Percentiles rank a stretch among this genome's conserved stretches.
These are phyloP conservation scores for Oenanthe melanoleuca DNA, from an alignment of 2,113 vertebrate genomes.

Conservation along the genomic window DNA sequence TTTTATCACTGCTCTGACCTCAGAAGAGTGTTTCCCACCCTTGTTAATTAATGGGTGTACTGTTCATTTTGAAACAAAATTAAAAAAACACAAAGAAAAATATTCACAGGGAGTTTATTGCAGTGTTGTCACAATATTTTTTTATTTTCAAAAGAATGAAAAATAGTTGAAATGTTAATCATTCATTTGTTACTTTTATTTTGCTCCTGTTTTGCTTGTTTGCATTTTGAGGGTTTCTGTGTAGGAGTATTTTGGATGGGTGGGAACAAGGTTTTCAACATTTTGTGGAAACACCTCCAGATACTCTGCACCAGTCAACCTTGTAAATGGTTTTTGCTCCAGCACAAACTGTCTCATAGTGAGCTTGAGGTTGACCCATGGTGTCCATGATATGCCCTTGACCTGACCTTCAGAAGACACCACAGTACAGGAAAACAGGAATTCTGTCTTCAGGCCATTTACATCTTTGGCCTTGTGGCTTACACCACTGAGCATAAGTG, in stretches of 20 bases:
- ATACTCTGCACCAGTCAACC: neutral
- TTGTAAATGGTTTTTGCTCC: neutral
- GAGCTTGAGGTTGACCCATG: neutral
- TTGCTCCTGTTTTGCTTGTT: neutral
- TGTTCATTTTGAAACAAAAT: conserved; percentile 28
- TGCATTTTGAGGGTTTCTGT: neutral
- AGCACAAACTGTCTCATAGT: neutral
- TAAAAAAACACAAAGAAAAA: neutral
- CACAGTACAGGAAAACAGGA: neutral
- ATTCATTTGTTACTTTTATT: neutral
- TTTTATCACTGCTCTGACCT: neutral
- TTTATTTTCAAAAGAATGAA: neutral
- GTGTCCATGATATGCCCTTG: fast-evolving
- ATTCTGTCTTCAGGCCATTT: neutral
- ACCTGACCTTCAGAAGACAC: neutral
- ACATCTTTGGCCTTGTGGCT: neutral
- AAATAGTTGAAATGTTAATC: neutral
- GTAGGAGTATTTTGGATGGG: neutral
- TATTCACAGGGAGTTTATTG: neutral
- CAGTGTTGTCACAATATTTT: neutral
- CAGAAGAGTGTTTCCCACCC: neutral
- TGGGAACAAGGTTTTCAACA: neutral
- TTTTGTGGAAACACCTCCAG: neutral
- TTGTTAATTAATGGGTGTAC: neutral
- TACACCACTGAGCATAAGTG: neutral